Conservation (phyloP, 2,113 vertebrate species). For the Heloderma charlesbogerti region DNA sequence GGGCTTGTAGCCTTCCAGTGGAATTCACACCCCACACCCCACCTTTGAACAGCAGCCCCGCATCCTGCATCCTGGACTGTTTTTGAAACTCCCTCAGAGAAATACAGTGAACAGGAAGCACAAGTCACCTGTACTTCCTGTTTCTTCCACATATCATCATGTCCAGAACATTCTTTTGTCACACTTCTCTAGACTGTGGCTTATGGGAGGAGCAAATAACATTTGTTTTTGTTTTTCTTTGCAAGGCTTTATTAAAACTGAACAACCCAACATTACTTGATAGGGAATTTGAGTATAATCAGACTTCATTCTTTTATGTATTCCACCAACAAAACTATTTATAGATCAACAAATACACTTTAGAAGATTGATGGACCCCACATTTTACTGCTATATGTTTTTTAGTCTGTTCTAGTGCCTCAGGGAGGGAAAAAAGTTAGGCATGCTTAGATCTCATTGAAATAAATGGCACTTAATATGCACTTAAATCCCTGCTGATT, state of each 20-base stretch:
- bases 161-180: not conserved
- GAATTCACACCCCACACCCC: not conserved
- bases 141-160: not conserved
- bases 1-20: not conserved
- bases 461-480: not conserved
- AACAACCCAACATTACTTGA: not conserved
- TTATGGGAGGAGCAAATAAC: not conserved
- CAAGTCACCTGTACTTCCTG: not conserved
- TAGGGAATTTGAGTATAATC: not conserved
- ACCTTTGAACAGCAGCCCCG: not conserved
- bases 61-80: not conserved
- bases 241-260: not conserved
- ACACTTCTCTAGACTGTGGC: not conserved
- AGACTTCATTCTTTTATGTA: not conserved
- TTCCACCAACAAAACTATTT: not conserved
- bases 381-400: not conserved
- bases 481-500: not conserved
- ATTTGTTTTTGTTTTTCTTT: too few species aligned
- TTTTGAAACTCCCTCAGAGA: not conserved
- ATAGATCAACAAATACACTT: conserved; percentile 14
- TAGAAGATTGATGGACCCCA: not conserved
- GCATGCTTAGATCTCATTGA: conserved; percentile 13
- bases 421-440: not conserved
- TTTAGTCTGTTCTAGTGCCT: not conserved
- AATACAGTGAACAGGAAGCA: not conserved